These are phyloP conservation scores for Ammodytes marinus DNA, from an alignment of 2,113 vertebrate species.

Conservation along the genomic window DNA sequence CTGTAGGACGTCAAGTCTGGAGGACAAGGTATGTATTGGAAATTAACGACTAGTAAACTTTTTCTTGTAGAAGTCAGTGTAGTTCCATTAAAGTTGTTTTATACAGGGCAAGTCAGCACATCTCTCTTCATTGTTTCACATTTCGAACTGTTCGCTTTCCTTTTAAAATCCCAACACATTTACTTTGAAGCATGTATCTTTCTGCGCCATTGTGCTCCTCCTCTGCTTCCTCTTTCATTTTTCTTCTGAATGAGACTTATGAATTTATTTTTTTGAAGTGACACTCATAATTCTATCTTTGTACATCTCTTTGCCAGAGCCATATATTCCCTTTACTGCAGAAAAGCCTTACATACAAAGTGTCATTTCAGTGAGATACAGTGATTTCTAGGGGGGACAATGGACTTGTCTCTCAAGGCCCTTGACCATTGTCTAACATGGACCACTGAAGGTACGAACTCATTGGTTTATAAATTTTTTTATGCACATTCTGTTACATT, in stretches of 20 bases:
- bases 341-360: constrained; percentile 19
- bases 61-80: background rate
- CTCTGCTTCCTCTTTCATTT: constrained; percentile 9
- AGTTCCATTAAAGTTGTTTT: background rate
- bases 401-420: constrained; percentile 32
- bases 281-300: constrained; percentile 19
- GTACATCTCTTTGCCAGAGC: background rate
- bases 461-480: too few species aligned
- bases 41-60: background rate
- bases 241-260: constrained; percentile 18
- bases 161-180: background rate
- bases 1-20: background rate
- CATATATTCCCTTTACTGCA: background rate
- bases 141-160: background rate
- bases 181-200: constrained; percentile 10
- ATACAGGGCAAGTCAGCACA: background rate
- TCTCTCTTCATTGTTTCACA: background rate
- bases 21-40: background rate
- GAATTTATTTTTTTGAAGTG: constrained; percentile 9
- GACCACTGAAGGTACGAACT: constrained; percentile 26
- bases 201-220: background rate
- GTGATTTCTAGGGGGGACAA: constrained; percentile 27
- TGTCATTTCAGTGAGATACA: constrained; percentile 21
- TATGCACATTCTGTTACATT: constrained; percentile 20
- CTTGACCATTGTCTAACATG: constrained; percentile 38